Evolutionary conservation across 2,888 invertebrate species (phyloP).

Genomic region (Drosophila phalerata): DNA sequence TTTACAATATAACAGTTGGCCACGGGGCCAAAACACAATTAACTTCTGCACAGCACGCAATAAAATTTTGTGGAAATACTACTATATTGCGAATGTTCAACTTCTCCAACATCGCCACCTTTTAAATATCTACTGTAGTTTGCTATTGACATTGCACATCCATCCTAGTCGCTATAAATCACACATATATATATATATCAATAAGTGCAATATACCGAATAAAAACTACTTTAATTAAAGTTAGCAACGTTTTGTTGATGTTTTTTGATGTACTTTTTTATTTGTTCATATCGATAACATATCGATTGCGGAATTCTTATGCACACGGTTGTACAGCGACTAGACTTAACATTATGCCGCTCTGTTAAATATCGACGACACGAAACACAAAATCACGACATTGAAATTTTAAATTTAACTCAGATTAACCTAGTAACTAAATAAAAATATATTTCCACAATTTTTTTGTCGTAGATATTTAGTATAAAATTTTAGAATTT

Average conservation of each 20-base stretch:
- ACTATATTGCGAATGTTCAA: constrained; percentile 5
- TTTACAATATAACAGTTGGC: constrained; percentile 7
- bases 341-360: constrained; percentile 1
- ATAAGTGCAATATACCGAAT: not conserved
- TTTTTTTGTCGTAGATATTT: too few relatives aligned
- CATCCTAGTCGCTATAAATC: not conserved
- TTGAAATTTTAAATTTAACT: too few relatives aligned
- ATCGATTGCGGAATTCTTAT: not conserved
- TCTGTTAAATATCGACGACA: not conserved
- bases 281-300: constrained; percentile 18
- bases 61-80: constrained; percentile 5
- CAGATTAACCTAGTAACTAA: too few relatives aligned
- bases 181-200: not conserved
- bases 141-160: not conserved
- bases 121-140: not conserved
- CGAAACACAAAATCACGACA: too few relatives aligned
- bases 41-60: constrained; percentile 23
- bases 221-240: not conserved
- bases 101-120: constrained; percentile 12
- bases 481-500: too few relatives aligned
- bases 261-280: constrained; percentile 23
- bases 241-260: not conserved
- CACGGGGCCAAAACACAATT: constrained; percentile 11
- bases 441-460: too few relatives aligned
- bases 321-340: constrained; percentile 15